Percentiles rank a stretch among this genome's conserved stretches.
phyloP scores from a whole-genome alignment of 2,888 invertebrate species.

The Hypomecis punctinalis region DNA sequence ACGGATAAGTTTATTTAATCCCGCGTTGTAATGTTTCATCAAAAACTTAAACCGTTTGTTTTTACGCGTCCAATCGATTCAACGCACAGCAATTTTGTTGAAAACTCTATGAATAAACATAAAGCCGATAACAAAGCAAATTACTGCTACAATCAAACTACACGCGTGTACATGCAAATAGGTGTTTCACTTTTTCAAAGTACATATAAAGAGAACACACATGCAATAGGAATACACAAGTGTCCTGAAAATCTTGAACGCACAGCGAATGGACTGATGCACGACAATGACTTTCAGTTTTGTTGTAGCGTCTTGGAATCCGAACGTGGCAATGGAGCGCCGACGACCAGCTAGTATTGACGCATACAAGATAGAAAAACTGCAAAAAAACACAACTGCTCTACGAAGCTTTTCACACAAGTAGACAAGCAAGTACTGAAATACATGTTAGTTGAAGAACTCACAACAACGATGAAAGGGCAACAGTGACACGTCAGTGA shows the following conservation, averaged over 20 bases:
- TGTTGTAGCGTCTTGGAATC: constrained; percentile 79
- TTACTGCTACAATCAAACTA: constrained; percentile 27
- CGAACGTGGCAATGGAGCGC: constrained; percentile 62
- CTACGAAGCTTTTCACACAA: constrained; percentile 19
- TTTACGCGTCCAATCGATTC: constrained; percentile 14
- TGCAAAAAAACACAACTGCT: constrained; percentile 16
- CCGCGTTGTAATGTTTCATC: background rate
- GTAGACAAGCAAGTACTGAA: background rate
- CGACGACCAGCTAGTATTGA: constrained; percentile 76
- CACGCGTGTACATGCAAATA: constrained; percentile 44
- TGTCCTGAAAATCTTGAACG: constrained; percentile 68
- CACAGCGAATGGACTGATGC: constrained; percentile 54
- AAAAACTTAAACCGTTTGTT: constrained; percentile 1
- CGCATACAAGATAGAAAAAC: constrained; percentile 50
- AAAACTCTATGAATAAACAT: constrained; percentile 26
- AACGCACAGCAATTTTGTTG: constrained; percentile 20
- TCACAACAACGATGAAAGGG: background rate
- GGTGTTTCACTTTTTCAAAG: constrained; percentile 40
- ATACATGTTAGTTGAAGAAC: constrained; percentile 7
- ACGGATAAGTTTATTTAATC: constrained; percentile 4
- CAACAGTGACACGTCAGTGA: background rate
- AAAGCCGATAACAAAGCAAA: constrained; percentile 24
- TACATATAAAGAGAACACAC: constrained; percentile 25
- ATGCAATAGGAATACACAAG: constrained; percentile 35
- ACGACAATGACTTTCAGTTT: constrained; percentile 63